Evolutionary conservation across 37 sponge, comb jelly and placozoan genomes (phyloP), one percentile per base, ranked within the genome.

Genomic region (Agelas oroides): DNA sequence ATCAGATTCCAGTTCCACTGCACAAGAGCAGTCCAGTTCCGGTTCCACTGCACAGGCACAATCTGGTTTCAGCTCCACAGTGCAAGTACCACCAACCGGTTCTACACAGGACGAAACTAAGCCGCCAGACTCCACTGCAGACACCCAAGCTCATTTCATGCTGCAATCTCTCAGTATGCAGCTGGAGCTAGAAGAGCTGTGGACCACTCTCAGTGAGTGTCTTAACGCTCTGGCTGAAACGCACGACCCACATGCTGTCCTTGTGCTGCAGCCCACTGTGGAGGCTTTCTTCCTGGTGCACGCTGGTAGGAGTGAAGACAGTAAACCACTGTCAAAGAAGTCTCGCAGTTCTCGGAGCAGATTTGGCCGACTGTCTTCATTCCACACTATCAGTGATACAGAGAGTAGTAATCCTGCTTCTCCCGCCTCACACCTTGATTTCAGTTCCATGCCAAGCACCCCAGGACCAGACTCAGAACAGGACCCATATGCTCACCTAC

Each of bases 251-350:
- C 97, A 99, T 70, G 99, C 99, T 34, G 99, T 99, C 70, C 89
- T 99, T 0, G 96, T 95, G 15, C 86, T 99, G 40, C 97, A 99
- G 63, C 88, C 97, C 21, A 83, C 94, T 0, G 99, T 99, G 31
- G 99, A 99, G 78, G 92, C 97, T 18, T 99, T 99, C 94, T 99
- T 99, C 84, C 79, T 94, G 23, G 99, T 96, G 8, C 99, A 98
- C 59, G 97, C 91, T 23, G 87, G 85, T 33, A 19, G 34, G 23
- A 80, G 20, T 12, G 87, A 86, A 1, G 86, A 85, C 1, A 31
- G 21, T 6, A 81, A 75, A 21, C 61, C 71, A 41, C 53, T 12
- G 17, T 41, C 35, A 16, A 46, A 6, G 27, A 5, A 5, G 18
- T 23, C 21, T 1, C 58, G 59, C 8, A 30, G 1, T n/a, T 58